Conservation (phyloP, 2,797 vertebrate genomes). For the Muscicapa striata region DNA sequence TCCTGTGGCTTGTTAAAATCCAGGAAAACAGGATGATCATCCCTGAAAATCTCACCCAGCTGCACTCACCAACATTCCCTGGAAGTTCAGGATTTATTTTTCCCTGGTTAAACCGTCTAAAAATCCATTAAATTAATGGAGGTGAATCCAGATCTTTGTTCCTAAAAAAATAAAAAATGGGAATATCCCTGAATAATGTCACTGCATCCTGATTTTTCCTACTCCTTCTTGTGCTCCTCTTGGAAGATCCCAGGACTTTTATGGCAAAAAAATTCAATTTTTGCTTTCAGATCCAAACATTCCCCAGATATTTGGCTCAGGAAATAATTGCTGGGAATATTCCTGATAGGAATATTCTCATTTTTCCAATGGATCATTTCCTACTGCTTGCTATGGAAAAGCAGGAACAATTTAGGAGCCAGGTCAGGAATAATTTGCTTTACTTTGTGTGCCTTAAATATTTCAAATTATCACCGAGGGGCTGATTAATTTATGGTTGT, state of each 20-base stretch:
- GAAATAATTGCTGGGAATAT: not conserved
- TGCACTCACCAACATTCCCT: not conserved
- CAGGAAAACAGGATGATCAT: not conserved
- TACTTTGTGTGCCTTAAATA: not conserved
- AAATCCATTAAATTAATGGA: not conserved
- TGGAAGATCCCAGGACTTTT: not conserved
- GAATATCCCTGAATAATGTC: not conserved
- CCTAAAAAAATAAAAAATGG: not conserved
- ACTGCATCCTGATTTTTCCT: not conserved
- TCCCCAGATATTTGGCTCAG: not conserved
- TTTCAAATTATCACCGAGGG: not conserved
- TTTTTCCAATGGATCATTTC: not conserved
- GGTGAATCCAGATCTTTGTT: not conserved
- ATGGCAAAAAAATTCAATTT: not conserved
- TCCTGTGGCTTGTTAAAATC: not conserved
- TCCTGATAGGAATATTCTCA: not conserved
- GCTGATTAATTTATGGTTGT: not conserved
- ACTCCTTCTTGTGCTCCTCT: not conserved
- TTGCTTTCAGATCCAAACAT: not conserved
- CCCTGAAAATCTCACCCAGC: not conserved
- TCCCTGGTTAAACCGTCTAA: not conserved
- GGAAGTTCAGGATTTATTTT: not conserved
- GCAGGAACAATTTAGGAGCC: not conserved
- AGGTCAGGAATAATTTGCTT: not conserved
- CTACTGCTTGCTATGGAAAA: not conserved